Evolutionary conservation across 2,888 invertebrate genomes (phyloP), one percentile per base, ranked within the genome.

Genomic region (Epinotia bilunana): DNA sequence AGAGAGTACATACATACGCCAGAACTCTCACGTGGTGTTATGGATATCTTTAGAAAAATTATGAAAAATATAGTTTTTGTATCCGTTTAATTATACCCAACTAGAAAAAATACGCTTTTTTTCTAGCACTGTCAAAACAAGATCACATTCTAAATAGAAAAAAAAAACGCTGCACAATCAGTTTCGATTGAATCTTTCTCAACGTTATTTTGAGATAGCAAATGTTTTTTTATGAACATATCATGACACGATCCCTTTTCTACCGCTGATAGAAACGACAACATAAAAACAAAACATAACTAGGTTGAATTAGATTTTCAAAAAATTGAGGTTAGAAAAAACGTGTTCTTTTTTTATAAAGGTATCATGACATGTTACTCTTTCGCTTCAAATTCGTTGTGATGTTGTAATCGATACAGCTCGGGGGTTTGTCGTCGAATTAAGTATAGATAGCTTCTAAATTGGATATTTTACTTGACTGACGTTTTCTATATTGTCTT

Each of bases 381-480:
- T 80, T 83, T 80, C 77, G 81, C 76, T 81, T 83, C 81, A 81
- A 83, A 88, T 84, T 80, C 62, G 81, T 85, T 83, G 84, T 84
- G 86, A 88, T 86, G 78, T 76, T 82, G 88, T 84, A 88, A 89
- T 85, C 79, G 87, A 88, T 89, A 89, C 82, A 80, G 80, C 77
- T 81, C 83, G 72, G 72, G 63, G 79, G 77, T 80, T 80, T 81
- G 74, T 76, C 77, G 63, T 77, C 64, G 76, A 72, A 78, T 77
- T 74, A 69, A 65, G 62, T 62, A 76, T 73, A 64, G 64, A 62
- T 76, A 75, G 57, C 33, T 74, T 74, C 74, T 76, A 79, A 78
- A 79, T 79, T 77, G 78, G 72, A 79, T 79, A 79, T 77, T 49
- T 3, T 61, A 20, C 43, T 70, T 88, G 87, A 89, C 84, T 86